Conservation (phyloP, 2,888 invertebrate genomes). For the Petrolisthes manimaculis region DNA sequence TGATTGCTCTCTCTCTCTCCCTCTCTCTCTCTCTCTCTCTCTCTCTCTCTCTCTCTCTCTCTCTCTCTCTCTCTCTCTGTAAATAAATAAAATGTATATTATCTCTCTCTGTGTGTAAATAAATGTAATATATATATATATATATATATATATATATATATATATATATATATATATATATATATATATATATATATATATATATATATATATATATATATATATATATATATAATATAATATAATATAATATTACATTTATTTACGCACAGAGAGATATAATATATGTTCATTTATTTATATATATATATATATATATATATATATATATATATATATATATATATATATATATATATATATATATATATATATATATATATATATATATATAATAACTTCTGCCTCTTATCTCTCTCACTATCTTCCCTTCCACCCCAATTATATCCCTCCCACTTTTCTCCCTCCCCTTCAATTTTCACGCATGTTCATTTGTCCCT, state of each 20-base stretch:
- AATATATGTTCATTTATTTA: not conserved
- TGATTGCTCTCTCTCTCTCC: not conserved
- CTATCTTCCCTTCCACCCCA: not conserved
- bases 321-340: constrained; percentile 29
- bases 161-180: constrained; percentile 19
- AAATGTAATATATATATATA: not conserved
- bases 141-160: constrained; percentile 7
- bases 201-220: not conserved
- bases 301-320: constrained; percentile 2
- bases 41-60: not conserved
- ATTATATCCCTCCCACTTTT: too few species aligned
- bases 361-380: constrained; percentile 29
- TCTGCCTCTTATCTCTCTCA: not conserved
- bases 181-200: constrained; percentile 29
- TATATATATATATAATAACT: constrained; percentile 14
- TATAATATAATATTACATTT: not conserved
- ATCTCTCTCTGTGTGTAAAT: not conserved
- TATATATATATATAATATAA: not conserved
- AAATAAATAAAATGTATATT: not conserved
- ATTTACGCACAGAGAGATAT: not conserved
- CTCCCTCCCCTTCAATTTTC: not conserved
- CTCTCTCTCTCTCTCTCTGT: not conserved
- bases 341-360: constrained; percentile 31
- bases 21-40: not conserved
- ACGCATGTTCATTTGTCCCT: not conserved